phyloP scores from a whole-genome alignment of 2,113 vertebrate species.

The Saguinus midas region DNA sequence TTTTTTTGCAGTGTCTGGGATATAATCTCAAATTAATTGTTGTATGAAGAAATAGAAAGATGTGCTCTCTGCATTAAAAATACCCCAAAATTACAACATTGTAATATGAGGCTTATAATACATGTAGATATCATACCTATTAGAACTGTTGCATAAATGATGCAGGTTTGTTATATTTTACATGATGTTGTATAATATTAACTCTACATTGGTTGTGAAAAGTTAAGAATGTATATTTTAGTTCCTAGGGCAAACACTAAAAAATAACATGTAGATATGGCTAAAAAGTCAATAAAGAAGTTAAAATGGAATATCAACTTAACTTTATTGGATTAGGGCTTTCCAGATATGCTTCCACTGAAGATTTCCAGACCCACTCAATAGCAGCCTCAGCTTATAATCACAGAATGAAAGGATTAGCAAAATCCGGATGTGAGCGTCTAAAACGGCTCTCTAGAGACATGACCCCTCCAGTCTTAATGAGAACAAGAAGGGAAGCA shows the following conservation, averaged over 20 bases:
- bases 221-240: neutral
- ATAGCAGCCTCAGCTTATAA: neutral
- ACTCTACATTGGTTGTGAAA: neutral
- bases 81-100: neutral
- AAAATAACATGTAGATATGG: neutral
- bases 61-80: neutral
- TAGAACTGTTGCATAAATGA: neutral
- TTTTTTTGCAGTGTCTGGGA: neutral
- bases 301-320: neutral
- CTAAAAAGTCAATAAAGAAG: neutral
- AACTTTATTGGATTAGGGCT: neutral
- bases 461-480: neutral
- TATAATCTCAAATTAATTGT: slow-evolving; percentile 12
- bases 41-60: neutral
- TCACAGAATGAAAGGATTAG: neutral
- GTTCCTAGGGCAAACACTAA: neutral
- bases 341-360: neutral
- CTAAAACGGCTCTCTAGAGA: neutral
- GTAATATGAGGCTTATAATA: neutral
- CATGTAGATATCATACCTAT: neutral
- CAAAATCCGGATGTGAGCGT: slow-evolving; percentile 1
- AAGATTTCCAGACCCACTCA: neutral
- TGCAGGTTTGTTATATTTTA: neutral
- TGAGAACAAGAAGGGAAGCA: slow-evolving; percentile 42
- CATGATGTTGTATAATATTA: neutral